A percentile compares a stretch with the other conserved stretches of the same genome.
Evolutionary conservation across 2,797 vertebrate genomes (phyloP).

Genomic region (Balearica regulorum): DNA sequence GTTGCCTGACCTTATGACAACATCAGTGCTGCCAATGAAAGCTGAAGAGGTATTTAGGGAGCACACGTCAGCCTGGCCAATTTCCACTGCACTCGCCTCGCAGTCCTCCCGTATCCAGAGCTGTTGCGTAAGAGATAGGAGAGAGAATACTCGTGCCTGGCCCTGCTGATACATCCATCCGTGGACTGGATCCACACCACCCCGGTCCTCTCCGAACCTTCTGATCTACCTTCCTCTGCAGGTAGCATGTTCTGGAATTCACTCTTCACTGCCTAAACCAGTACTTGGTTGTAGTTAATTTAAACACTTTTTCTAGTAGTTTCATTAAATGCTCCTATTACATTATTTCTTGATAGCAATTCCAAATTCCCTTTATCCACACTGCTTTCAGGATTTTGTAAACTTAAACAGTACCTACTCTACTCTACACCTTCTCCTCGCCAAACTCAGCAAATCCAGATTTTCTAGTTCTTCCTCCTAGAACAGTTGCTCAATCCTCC

Average conservation of each 20-base stretch:
- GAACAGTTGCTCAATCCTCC: background rate
- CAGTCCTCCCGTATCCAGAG: background rate
- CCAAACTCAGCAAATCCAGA: background rate
- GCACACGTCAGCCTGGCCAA: background rate
- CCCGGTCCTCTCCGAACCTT: background rate
- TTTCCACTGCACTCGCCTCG: background rate
- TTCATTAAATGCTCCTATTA: background rate
- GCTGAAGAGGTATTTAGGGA: background rate
- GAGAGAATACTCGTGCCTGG: background rate
- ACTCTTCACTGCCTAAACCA: background rate
- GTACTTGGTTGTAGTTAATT: background rate
- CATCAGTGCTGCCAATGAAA: background rate
- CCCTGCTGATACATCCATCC: background rate
- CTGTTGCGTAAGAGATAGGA: rapidly evolving
- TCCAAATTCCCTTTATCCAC: background rate
- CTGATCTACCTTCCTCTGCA: background rate
- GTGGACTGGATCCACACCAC: background rate
- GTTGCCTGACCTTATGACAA: background rate
- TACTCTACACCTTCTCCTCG: background rate
- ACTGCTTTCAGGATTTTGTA: background rate
- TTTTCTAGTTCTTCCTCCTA: background rate
- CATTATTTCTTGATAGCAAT: background rate
- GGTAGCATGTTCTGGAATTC: background rate
- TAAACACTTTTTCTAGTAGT: background rate
- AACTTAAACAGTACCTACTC: background rate